Evolutionary conservation across 2,113 vertebrate genomes (phyloP).

Genomic region (Eira barbara): DNA sequence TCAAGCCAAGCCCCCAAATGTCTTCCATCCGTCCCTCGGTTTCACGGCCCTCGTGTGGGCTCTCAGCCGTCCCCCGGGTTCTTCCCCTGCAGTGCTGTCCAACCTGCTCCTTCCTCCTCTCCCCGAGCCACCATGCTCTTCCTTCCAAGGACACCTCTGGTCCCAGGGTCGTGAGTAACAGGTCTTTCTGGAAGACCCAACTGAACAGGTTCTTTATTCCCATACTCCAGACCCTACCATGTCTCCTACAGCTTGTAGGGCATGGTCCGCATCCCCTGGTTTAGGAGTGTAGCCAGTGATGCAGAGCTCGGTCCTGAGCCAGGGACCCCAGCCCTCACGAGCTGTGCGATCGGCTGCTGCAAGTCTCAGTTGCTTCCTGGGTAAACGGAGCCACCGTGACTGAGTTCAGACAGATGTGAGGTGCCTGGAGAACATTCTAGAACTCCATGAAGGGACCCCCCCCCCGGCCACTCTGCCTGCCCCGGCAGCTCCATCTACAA

Average conservation of each 20-base stretch:
- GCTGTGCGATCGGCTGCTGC: background rate
- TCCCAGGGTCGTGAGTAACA: background rate
- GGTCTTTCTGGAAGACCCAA: background rate
- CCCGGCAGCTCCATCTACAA: background rate
- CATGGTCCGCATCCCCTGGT: background rate
- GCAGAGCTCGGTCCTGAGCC: background rate
- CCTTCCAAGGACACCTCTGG: background rate
- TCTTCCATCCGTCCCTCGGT: rapidly evolving
- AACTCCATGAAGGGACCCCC: background rate
- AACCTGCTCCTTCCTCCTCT: background rate
- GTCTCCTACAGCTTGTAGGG: background rate
- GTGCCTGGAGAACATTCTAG: background rate
- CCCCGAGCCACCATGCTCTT: background rate
- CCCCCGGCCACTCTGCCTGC: background rate
- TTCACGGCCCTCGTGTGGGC: background rate
- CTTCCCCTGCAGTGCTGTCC: background rate
- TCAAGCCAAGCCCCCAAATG: background rate
- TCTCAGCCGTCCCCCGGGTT: background rate
- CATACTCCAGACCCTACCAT: background rate
- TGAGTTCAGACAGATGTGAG: rapidly evolving
- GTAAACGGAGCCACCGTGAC: background rate
- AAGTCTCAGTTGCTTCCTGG: background rate
- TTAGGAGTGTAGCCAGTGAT: rapidly evolving
- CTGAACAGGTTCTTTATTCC: background rate
- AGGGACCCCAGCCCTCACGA: background rate